Conservation (phyloP, 2,797 vertebrate species). For the Pipistrellus nathusii region DNA sequence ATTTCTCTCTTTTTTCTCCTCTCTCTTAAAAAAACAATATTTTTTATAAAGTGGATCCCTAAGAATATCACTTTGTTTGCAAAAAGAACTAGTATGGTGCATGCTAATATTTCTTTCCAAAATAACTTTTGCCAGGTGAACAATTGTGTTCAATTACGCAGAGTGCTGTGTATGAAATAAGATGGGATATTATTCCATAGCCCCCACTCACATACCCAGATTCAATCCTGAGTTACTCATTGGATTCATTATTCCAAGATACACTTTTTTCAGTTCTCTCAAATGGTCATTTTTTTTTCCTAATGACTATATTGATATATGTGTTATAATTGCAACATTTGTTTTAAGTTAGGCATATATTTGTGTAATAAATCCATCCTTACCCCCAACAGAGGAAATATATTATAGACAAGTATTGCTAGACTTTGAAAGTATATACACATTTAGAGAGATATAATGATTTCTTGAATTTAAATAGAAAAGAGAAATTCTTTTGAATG, state of each 20-base stretch:
- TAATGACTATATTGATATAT: not conserved
- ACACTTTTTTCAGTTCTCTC: not conserved
- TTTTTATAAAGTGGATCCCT: not conserved
- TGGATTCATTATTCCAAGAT: not conserved
- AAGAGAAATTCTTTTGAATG: not conserved
- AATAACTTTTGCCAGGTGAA: not conserved
- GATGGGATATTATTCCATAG: not conserved
- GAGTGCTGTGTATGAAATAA: not conserved
- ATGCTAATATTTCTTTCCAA: not conserved
- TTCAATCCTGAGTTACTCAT: not conserved
- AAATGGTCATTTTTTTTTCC: not conserved
- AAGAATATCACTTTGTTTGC: conserved; percentile 2
- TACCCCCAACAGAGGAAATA: not conserved
- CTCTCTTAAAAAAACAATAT: not conserved
- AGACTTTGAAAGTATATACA: not conserved
- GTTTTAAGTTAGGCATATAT: not conserved
- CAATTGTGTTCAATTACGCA: not conserved
- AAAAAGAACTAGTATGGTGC: no score
- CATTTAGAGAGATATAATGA: not conserved
- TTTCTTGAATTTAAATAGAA: conserved; percentile 38
- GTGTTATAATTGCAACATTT: not conserved
- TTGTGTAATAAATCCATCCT: not conserved
- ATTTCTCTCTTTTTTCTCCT: not conserved
- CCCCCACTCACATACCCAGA: not conserved
- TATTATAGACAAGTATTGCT: not conserved